Conservation (phyloP, 2,113 vertebrate species). For the Brachypodius melanocephalos region DNA sequence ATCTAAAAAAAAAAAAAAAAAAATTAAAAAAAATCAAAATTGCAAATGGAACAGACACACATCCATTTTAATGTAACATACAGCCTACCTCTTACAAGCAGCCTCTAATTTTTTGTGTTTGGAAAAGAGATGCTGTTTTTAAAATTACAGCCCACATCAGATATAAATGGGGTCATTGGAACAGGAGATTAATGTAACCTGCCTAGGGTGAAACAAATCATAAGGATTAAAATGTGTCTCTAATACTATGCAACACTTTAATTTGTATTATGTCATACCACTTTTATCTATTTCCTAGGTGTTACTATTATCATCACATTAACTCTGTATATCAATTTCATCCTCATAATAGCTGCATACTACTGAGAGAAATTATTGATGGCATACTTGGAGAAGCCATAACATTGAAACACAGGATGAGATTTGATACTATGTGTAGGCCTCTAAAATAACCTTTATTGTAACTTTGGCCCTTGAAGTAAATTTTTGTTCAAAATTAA, state of each 20-base stretch:
- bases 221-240: background rate
- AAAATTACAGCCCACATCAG: constrained; percentile 10
- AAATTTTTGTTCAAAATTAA: background rate
- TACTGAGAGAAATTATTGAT: background rate
- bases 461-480: background rate
- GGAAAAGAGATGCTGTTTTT: background rate
- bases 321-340: background rate
- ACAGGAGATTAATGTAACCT: constrained; percentile 7
- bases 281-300: background rate
- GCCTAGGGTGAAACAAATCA: background rate
- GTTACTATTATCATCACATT: background rate
- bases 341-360: background rate
- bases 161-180: background rate
- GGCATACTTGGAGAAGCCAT: background rate
- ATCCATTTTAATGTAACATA: background rate
- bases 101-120: background rate
- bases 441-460: background rate
- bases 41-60: background rate
- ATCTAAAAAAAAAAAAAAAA: background rate
- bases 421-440: background rate
- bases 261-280: background rate
- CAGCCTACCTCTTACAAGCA: background rate
- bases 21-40: no score
- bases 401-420: background rate
- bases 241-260: background rate